Evolutionary conservation across 2,888 invertebrate species (phyloP), one percentile per base, ranked within the genome.

Genomic region (Augochlorella aurata): DNA sequence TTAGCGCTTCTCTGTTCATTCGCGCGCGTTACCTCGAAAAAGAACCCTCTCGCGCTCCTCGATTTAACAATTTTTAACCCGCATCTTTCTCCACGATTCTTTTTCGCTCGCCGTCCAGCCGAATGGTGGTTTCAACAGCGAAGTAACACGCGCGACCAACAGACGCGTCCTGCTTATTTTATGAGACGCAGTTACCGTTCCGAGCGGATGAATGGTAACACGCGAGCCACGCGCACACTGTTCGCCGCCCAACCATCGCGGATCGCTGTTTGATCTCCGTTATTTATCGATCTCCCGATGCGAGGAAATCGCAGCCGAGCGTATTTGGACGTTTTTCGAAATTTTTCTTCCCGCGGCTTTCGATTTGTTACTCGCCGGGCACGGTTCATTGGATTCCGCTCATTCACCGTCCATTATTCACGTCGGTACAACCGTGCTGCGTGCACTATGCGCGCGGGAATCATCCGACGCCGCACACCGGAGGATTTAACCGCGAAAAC

Each of bases 1-100:
- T 83, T 84, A 54, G 50, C 77, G 65, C 77, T 77, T 68, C 68
- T 63, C 52, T 50, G 76, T 74, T 77, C 77, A 72, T 77, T 80
- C 80, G 49, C 21, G 68, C 16, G 38, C 38, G 47, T 49, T n/a
- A 18, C 29, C 24, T 21, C 49, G 16, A 72, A 61, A 71, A 72
- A 65, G 44, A 65, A 21, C 69, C n/a, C 58, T 63, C 18, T 45
- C 50, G 29, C 63, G 2, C 44, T 38, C 14, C 58, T 58, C 29
- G 29, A 69, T 76, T 81, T n/a, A n/a, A 50, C 73, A 58, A 66
- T 24, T 70, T 73, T 50, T 54, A 44, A 12, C 21, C 47, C 50
- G 54, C 16, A 4, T 71, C 38, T n/a, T 21, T 44, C 10, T 0
- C 9, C 14, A 9, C 16, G 12, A 7, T 29, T 7, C 7, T 24